These are phyloP conservation scores for Oligia latruncula DNA, from an alignment of 2,888 invertebrate genomes.

Conservation along the genomic window DNA sequence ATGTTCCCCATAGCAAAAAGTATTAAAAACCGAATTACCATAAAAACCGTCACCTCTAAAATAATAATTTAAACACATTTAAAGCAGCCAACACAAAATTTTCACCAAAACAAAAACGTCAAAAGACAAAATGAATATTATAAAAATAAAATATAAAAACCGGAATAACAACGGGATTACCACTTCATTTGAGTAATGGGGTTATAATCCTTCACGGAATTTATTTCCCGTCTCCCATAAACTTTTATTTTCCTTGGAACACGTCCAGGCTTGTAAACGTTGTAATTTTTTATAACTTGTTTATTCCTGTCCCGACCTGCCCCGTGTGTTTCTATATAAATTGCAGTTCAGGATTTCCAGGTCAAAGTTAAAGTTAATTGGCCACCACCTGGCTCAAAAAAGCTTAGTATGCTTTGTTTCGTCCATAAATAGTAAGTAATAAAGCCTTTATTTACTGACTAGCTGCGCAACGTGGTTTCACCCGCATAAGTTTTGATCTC, in stretches of 20 bases:
- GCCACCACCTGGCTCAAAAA: not conserved
- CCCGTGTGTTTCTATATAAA: not conserved
- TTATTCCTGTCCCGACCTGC: slow-evolving; percentile 13
- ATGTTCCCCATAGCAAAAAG: not conserved
- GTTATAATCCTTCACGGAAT: slow-evolving; percentile 66
- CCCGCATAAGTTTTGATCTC: too few species aligned
- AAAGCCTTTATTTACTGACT: too few species aligned
- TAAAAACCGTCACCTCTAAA: not conserved
- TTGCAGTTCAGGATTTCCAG: slow-evolving; percentile 2
- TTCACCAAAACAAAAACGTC: slow-evolving; percentile 4
- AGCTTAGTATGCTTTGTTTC: not conserved
- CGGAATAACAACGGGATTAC: slow-evolving; percentile 59
- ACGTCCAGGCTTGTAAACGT: slow-evolving; percentile 41
- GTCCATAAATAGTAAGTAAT: too few species aligned
- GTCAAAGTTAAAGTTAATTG: not conserved
- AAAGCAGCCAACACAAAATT: not conserved
- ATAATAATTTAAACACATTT: slow-evolving; percentile 12
- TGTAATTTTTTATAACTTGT: slow-evolving; percentile 52
- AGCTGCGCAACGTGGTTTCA: too few species aligned
- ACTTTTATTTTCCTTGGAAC: slow-evolving; percentile 63
- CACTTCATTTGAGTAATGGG: slow-evolving; percentile 69
- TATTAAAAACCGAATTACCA: not conserved
- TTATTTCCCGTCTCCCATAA: slow-evolving; percentile 61
- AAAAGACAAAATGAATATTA: slow-evolving; percentile 46
- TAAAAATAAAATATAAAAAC: slow-evolving; percentile 40